Conservation (phyloP, 2,888 invertebrate genomes). For the Timema podura region DNA sequence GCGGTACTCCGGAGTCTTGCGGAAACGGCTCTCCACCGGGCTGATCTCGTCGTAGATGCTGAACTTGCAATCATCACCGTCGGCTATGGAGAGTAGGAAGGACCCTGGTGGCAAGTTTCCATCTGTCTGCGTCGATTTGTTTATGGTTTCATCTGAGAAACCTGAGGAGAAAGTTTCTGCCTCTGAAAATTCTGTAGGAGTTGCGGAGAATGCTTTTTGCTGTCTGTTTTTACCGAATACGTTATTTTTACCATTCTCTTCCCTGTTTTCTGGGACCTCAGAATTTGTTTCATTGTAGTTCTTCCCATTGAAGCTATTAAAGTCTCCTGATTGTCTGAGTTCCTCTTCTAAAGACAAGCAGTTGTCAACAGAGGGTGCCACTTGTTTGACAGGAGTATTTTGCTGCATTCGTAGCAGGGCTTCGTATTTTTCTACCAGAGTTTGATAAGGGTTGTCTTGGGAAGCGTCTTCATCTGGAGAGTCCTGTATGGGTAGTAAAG, state of each 20-base stretch:
- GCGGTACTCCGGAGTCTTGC: slow-evolving; percentile 75
- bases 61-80: slow-evolving; percentile 80
- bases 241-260: not conserved
- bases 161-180: slow-evolving; percentile 82
- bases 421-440: slow-evolving; percentile 80
- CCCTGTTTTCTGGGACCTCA: not conserved
- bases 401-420: slow-evolving; percentile 73
- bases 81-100: slow-evolving; percentile 77
- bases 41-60: slow-evolving; percentile 76
- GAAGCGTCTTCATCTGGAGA: slow-evolving; percentile 39
- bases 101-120: slow-evolving; percentile 66
- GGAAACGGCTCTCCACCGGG: slow-evolving; percentile 76
- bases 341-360: slow-evolving; percentile 62
- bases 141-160: slow-evolving; percentile 78
- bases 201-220: slow-evolving; percentile 52
- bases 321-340: slow-evolving; percentile 69
- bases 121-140: slow-evolving; percentile 79
- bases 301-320: slow-evolving; percentile 52
- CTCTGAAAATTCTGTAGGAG: slow-evolving; percentile 79
- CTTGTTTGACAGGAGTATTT: slow-evolving; percentile 44
- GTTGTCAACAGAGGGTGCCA: slow-evolving; percentile 38
- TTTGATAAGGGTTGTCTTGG: slow-evolving; percentile 66
- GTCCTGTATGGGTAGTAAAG: slow-evolving; percentile 36
- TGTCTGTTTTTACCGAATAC: slow-evolving; percentile 1
- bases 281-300: slow-evolving; percentile 27